phyloP scores from a whole-genome alignment of 2,888 invertebrate species.

The Autographa pulchrina region DNA sequence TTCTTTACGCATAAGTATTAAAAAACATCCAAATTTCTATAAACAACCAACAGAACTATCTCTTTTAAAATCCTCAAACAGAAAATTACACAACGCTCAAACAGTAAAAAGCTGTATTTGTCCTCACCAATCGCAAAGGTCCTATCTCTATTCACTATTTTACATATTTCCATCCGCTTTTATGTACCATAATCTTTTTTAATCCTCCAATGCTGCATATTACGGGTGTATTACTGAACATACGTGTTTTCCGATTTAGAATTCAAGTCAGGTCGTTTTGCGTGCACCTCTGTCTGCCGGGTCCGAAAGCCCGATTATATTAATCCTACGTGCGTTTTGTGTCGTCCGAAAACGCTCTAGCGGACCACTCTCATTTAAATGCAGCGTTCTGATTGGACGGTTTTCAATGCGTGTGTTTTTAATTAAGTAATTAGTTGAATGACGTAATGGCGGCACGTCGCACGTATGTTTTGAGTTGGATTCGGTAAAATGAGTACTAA shows the following conservation, averaged over 20 bases:
- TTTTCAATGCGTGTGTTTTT: constrained; percentile 57
- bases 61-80: no score
- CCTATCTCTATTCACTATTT: constrained; percentile 14
- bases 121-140: background rate
- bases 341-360: constrained; percentile 66
- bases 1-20: no score
- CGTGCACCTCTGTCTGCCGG: constrained; percentile 75
- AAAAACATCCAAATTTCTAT: no score
- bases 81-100: no score
- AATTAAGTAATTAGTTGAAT: constrained; percentile 59
- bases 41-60: no score
- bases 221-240: constrained; percentile 42
- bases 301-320: constrained; percentile 76
- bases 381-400: constrained; percentile 61
- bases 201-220: constrained; percentile 54
- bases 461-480: constrained; percentile 29
- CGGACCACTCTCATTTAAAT: constrained; percentile 56
- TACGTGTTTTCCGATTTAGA: constrained; percentile 74
- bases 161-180: constrained; percentile 43
- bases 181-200: constrained; percentile 54
- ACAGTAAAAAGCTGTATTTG: background rate
- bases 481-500: constrained; percentile 22
- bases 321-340: constrained; percentile 83
- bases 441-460: constrained; percentile 30
- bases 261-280: constrained; percentile 76